phyloP scores from a whole-genome alignment of 2,797 vertebrate species.

The Toxotes lorentzi region DNA sequence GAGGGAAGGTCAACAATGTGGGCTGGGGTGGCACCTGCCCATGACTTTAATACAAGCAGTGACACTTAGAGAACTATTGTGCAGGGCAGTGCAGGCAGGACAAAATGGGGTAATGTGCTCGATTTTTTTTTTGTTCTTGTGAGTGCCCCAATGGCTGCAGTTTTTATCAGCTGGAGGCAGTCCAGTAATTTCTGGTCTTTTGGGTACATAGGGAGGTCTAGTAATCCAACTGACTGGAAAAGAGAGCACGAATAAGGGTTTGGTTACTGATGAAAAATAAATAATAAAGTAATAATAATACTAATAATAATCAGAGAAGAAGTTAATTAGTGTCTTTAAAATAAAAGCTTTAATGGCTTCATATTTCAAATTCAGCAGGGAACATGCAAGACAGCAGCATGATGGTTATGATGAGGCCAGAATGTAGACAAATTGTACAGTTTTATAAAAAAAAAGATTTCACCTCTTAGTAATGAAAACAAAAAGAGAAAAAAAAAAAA shows the following conservation, averaged over 20 bases:
- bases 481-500: neutral
- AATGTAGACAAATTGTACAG: neutral
- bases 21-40: neutral
- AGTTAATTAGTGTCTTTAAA: neutral
- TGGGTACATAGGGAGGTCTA: too few relatives aligned
- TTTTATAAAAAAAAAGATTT: neutral
- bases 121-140: too few relatives aligned
- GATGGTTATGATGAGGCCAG: neutral
- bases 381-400: neutral
- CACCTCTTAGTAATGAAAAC: neutral
- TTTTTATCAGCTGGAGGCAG: neutral
- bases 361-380: neutral
- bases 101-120: neutral
- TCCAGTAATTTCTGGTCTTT: too few relatives aligned
- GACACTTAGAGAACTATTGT: neutral
- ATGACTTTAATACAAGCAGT: slow-evolving; percentile 1
- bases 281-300: too few relatives aligned
- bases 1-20: slow-evolving; percentile 15
- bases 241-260: too few relatives aligned
- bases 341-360: neutral
- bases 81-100: too few relatives aligned
- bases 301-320: neutral
- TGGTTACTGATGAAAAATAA: too few relatives aligned
- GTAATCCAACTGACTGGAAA: too few relatives aligned
- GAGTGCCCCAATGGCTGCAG: too few relatives aligned